These are phyloP conservation scores for Salmo trutta DNA, from an alignment of 2,797 vertebrate species.

Conservation along the genomic window DNA sequence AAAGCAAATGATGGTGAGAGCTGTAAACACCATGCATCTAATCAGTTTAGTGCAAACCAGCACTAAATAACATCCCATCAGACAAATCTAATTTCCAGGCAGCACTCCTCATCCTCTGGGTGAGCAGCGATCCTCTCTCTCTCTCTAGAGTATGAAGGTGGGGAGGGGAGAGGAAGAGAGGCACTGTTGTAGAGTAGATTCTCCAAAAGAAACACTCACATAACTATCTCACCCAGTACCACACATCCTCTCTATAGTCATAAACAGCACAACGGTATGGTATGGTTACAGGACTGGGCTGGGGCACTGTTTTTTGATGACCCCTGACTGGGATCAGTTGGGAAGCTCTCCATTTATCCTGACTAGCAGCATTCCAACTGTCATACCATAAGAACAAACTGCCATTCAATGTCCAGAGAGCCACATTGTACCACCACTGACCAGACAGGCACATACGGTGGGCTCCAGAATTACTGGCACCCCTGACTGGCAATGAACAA, in stretches of 20 bases:
- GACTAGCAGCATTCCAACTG: slow-evolving; percentile 25
- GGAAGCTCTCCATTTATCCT: slow-evolving; percentile 38
- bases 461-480: no score
- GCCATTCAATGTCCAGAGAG: slow-evolving; percentile 35
- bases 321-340: slow-evolving; percentile 15
- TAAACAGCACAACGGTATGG: neutral
- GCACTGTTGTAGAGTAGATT: neutral
- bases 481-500: no score
- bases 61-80: slow-evolving; percentile 45
- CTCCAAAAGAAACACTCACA: neutral
- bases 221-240: neutral
- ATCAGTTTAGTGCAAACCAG: slow-evolving; percentile 39
- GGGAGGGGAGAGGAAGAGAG: slow-evolving; percentile 12
- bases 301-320: slow-evolving; percentile 1
- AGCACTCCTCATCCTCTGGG: slow-evolving; percentile 51
- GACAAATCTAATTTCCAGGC: slow-evolving; percentile 46
- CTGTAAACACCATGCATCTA: slow-evolving; percentile 33
- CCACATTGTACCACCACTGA: slow-evolving; percentile 32
- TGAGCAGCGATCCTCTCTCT: slow-evolving; percentile 35
- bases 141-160: slow-evolving; percentile 39
- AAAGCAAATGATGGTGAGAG: slow-evolving; percentile 31
- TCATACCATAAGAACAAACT: slow-evolving; percentile 36
- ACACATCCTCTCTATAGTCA: neutral
- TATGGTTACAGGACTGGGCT: neutral
- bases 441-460: slow-evolving; percentile 16